These are phyloP conservation scores for Phoenicopterus ruber DNA, from an alignment of 2,113 vertebrate genomes.

Conservation along the genomic window DNA sequence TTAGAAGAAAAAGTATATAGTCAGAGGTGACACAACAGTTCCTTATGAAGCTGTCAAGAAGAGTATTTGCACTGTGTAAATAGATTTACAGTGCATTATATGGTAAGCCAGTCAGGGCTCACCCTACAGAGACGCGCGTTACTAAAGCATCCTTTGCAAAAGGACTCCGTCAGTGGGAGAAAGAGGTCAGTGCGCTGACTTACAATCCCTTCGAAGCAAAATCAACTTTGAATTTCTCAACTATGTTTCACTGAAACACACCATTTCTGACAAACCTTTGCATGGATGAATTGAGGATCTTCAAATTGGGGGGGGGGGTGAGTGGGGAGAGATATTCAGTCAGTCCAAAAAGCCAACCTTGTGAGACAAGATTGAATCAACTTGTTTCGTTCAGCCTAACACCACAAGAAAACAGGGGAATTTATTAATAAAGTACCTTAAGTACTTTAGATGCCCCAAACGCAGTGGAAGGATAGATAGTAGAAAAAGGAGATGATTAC, in stretches of 20 bases:
- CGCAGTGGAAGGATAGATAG: not conserved
- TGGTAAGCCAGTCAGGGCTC: not conserved
- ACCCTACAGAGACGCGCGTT: not conserved
- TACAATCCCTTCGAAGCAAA: not conserved
- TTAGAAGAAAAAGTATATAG: not conserved
- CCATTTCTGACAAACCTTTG: not conserved
- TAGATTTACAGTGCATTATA: not conserved
- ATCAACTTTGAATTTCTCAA: not conserved
- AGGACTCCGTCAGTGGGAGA: not conserved
- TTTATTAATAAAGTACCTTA: not conserved
- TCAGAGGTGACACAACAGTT: not conserved
- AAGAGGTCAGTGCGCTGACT: rapidly evolving
- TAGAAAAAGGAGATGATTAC: not conserved
- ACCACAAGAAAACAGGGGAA: not conserved
- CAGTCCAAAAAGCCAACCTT: not conserved
- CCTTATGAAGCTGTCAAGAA: not conserved
- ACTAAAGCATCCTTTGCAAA: not conserved
- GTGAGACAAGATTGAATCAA: not conserved
- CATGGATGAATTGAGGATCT: not conserved
- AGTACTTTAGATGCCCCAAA: not conserved
- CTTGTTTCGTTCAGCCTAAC: not conserved
- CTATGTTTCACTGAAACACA: not conserved
- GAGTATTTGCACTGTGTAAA: not conserved
- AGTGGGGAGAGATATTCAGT: not conserved
- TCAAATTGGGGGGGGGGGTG: rapidly evolving